Conservation (phyloP, 2,113 vertebrate species). For the Bubo blakistoni region DNA sequence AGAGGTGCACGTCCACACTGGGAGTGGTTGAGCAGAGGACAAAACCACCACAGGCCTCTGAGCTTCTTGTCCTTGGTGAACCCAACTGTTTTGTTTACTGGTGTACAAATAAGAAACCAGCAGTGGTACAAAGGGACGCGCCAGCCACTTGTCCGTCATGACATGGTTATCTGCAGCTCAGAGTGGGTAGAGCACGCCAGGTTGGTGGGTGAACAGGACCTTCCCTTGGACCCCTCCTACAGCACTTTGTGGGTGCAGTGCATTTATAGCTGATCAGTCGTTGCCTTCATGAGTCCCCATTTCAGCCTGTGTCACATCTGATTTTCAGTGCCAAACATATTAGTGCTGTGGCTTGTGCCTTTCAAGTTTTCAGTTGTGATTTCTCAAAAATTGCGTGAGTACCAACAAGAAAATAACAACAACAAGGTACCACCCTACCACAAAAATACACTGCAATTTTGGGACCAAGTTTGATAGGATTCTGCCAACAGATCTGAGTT, state of each 20-base stretch:
- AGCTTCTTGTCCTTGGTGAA: neutral
- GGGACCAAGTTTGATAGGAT: neutral
- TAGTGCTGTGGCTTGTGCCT: neutral
- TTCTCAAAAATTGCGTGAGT: neutral
- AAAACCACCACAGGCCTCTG: neutral
- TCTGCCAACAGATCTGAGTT: neutral
- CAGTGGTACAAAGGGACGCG: neutral
- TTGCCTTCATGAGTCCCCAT: neutral
- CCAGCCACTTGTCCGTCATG: accelerated
- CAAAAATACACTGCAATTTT: neutral
- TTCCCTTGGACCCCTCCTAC: neutral
- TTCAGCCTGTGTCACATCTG: neutral
- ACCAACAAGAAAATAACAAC: neutral
- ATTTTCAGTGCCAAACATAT: neutral
- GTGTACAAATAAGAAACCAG: neutral
- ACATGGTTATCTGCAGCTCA: neutral
- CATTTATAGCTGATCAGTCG: neutral
- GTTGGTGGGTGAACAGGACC: neutral
- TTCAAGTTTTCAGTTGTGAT: neutral
- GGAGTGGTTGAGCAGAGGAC: neutral
- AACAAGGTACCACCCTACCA: neutral
- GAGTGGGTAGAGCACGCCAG: neutral
- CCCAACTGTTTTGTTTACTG: neutral
- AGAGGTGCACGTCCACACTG: too few species aligned
- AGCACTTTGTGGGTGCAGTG: neutral